Evolutionary conservation across 2,797 vertebrate genomes (phyloP).

Genomic region (Darevskia nairensis): DNA sequence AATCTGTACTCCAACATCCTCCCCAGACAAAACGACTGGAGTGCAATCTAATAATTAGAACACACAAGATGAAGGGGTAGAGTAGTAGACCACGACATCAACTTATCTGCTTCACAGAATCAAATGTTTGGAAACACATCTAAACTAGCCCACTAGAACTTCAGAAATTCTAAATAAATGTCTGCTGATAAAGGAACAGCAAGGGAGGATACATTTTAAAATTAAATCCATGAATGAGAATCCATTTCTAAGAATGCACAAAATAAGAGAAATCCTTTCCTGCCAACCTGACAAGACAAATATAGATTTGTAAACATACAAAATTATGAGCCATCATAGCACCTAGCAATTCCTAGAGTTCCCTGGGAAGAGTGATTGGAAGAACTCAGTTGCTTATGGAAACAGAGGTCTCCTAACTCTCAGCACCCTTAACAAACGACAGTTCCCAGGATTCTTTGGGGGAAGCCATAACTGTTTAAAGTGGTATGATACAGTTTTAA

Average conservation of each 20-base stretch:
- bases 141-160: conserved; percentile 61
- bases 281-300: no score
- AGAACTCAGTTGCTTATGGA: no score
- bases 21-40: conserved; percentile 77
- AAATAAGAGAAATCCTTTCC: background rate
- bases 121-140: conserved; percentile 74
- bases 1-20: conserved; percentile 65
- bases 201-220: conserved; percentile 52
- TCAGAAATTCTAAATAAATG: conserved; percentile 67
- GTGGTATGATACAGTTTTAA: no score
- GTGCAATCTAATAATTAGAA: conserved; percentile 80
- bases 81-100: conserved; percentile 77
- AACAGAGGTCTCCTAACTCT: no score
- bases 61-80: conserved; percentile 78
- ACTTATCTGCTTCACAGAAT: conserved; percentile 70
- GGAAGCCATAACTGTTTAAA: no score
- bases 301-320: no score
- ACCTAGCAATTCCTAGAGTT: no score
- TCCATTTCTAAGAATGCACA: background rate
- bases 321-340: no score
- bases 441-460: no score
- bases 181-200: conserved; percentile 52
- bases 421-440: no score
- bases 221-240: background rate
- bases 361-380: no score